These are phyloP conservation scores for Rotaria macrura DNA, from an alignment of 2,888 invertebrate genomes.

Conservation along the genomic window DNA sequence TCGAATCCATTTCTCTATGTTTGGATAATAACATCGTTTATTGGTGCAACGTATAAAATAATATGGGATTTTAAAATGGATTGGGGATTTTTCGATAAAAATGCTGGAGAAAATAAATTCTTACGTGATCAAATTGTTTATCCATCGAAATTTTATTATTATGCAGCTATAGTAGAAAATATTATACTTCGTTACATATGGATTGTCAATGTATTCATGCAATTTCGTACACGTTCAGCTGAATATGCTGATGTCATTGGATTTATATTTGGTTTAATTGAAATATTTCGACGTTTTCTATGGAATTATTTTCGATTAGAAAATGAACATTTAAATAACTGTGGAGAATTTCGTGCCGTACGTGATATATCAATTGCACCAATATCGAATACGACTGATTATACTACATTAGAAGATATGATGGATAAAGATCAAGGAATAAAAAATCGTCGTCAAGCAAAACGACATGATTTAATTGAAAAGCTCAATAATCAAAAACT, in stretches of 20 bases:
- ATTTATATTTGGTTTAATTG: slow-evolving; percentile 27
- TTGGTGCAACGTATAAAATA: slow-evolving; percentile 85
- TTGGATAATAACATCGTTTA: slow-evolving; percentile 47
- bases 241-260: slow-evolving; percentile 31
- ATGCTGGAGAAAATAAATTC: slow-evolving; percentile 33
- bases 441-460: slow-evolving; percentile 54
- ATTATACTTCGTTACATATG: slow-evolving; percentile 81
- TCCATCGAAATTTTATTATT: slow-evolving; percentile 60
- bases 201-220: slow-evolving; percentile 53
- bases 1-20: slow-evolving; percentile 33
- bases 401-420: slow-evolving; percentile 60
- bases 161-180: slow-evolving; percentile 90
- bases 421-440: slow-evolving; percentile 88
- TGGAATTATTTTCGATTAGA: slow-evolving; percentile 99
- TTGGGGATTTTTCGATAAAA: slow-evolving; percentile 87
- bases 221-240: slow-evolving; percentile 1
- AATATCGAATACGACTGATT: slow-evolving; percentile 37
- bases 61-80: slow-evolving; percentile 98
- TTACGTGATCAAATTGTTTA: slow-evolving; percentile 33
- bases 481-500: background rate
- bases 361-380: slow-evolving; percentile 65
- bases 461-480: background rate
- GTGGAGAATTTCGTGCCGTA: slow-evolving; percentile 90
- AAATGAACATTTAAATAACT: slow-evolving; percentile 97
- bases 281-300: slow-evolving; percentile 63